A percentile compares a stretch with the other conserved stretches of the same genome.
These are phyloP conservation scores for Geopemphigus sp. DNA, from an alignment of 1,140 invertebrate species.

Conservation along the genomic window DNA sequence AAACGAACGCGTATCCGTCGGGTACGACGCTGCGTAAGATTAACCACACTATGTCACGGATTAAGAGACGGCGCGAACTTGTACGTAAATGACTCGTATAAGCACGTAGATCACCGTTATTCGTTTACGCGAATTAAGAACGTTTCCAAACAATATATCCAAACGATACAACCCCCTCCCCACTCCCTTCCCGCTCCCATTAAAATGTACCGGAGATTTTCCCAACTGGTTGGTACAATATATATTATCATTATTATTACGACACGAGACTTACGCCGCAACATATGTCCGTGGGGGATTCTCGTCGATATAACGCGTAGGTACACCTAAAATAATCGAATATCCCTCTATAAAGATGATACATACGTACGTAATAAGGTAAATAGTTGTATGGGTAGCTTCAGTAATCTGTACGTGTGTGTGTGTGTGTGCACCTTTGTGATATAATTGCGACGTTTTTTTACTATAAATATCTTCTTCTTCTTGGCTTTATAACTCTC, in stretches of 20 bases:
- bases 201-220: not conserved
- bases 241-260: slow-evolving; percentile 1
- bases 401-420: not conserved
- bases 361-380: not conserved
- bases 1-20: slow-evolving; percentile 31
- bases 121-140: not conserved
- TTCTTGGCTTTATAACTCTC: too few relatives aligned
- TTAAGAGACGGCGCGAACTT: too few relatives aligned
- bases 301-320: slow-evolving; percentile 1
- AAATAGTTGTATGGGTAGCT: not conserved
- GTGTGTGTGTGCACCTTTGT: not conserved
- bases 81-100: too few relatives aligned
- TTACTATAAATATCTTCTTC: too few relatives aligned
- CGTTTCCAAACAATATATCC: not conserved
- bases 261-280: not conserved
- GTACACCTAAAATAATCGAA: too few relatives aligned
- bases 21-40: too few relatives aligned
- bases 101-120: too few relatives aligned
- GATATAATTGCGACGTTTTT: not conserved
- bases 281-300: too few relatives aligned
- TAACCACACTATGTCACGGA: too few relatives aligned
- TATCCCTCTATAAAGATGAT: not conserved
- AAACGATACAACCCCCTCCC: not conserved
- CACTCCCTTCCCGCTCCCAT: too few relatives aligned
- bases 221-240: not conserved